phyloP scores from a whole-genome alignment of 2,797 vertebrate genomes.

The Pseudocheirus occidentalis region DNA sequence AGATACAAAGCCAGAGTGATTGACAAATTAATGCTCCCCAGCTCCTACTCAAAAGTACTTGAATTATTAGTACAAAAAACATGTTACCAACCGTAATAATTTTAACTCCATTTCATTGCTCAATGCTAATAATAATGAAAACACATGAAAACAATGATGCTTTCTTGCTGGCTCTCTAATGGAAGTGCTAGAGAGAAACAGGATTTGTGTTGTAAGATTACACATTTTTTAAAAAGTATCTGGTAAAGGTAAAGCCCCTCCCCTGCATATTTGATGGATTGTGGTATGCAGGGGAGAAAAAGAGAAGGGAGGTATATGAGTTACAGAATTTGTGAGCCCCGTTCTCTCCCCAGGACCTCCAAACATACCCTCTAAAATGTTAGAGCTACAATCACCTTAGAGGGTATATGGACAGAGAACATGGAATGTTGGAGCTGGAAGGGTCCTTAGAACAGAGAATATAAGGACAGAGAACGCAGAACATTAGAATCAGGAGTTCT shows the following conservation, averaged over 20 bases:
- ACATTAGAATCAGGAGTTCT: neutral
- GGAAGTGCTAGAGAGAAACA: constrained; percentile 65
- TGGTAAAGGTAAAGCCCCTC: constrained; percentile 53
- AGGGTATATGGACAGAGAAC: neutral
- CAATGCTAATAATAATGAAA: constrained; percentile 80
- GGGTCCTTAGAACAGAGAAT: neutral
- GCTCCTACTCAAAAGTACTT: constrained; percentile 72
- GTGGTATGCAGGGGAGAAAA: constrained; percentile 19
- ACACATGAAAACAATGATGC: constrained; percentile 79
- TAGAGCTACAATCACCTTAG: neutral
- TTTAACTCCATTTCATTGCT: constrained; percentile 78
- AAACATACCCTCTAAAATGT: neutral
- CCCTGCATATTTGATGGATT: constrained; percentile 67
- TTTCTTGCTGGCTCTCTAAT: constrained; percentile 66
- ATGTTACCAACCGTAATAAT: constrained; percentile 75
- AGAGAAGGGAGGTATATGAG: constrained; percentile 7
- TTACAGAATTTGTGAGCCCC: neutral
- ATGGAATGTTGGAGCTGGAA: neutral
- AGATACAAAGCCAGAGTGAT: constrained; percentile 76
- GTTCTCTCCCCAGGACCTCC: neutral
- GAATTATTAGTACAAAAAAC: constrained; percentile 78
- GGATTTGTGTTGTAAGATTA: constrained; percentile 70
- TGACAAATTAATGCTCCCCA: constrained; percentile 82
- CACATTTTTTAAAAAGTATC: constrained; percentile 70
- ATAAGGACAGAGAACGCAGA: neutral